Evolutionary conservation across 2,113 vertebrate species (phyloP).

Genomic region (Panurus biarmicus): DNA sequence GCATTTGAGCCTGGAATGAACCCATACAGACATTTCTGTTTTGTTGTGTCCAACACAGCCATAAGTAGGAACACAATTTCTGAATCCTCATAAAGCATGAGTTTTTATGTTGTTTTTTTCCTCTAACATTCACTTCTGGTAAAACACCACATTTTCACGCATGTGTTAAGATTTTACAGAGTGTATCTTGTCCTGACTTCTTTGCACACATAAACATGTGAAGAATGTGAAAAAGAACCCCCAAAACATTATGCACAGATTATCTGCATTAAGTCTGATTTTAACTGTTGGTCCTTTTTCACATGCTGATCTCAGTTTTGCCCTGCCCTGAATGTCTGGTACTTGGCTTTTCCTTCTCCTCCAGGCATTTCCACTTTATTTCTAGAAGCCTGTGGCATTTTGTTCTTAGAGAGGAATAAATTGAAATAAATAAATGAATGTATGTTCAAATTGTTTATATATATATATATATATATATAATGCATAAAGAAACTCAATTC

Average conservation of each 20-base stretch:
- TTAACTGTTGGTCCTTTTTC: background rate
- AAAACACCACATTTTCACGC: background rate
- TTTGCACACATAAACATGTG: background rate
- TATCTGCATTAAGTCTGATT: background rate
- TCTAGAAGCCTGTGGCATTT: background rate
- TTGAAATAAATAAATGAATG: background rate
- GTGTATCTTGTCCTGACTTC: background rate
- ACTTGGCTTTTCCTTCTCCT: background rate
- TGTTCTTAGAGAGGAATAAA: background rate
- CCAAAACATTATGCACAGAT: background rate
- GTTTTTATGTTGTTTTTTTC: background rate
- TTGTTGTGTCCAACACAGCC: background rate
- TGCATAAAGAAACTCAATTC: background rate
- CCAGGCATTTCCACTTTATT: background rate
- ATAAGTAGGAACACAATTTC: background rate
- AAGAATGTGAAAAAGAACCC: background rate
- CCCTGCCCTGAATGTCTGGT: background rate
- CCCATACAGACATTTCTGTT: background rate
- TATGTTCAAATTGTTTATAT: background rate
- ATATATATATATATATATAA: no score
- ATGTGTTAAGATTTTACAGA: background rate
- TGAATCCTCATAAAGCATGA: background rate
- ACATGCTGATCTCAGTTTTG: background rate
- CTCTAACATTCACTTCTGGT: background rate
- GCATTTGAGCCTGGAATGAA: background rate